Evolutionary conservation across 2,113 vertebrate genomes (phyloP).

Genomic region (Oenanthe melanoleuca): DNA sequence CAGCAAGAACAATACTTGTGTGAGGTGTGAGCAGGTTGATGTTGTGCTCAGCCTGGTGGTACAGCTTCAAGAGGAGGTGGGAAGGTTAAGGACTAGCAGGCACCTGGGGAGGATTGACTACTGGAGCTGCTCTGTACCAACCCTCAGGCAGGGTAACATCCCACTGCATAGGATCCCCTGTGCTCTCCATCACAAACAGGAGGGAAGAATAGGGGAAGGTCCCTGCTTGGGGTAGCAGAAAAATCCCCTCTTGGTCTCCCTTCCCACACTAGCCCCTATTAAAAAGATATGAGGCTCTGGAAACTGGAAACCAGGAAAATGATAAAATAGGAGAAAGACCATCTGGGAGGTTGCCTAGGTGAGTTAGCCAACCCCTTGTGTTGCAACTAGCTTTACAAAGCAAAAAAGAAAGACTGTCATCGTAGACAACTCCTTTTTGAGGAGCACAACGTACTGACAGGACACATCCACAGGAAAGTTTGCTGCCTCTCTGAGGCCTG

Average conservation of each 20-base stretch:
- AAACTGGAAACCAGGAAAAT: neutral
- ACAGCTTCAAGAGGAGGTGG: too few relatives aligned
- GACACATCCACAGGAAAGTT: neutral
- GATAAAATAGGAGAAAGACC: neutral
- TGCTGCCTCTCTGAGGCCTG: neutral
- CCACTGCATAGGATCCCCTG: fast-evolving
- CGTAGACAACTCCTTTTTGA: neutral
- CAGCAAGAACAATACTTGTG: neutral
- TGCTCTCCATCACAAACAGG: neutral
- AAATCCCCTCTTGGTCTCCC: neutral
- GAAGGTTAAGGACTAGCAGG: neutral
- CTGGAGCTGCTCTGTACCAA: neutral
- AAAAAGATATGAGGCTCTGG: neutral
- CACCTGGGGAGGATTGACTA: neutral
- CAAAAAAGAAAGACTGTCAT: neutral
- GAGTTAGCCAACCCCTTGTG: neutral
- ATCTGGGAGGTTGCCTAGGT: neutral
- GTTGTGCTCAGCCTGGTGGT: neutral
- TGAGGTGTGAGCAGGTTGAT: neutral
- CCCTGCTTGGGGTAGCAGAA: neutral
- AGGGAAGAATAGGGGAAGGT: neutral
- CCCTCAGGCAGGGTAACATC: neutral
- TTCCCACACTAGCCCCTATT: neutral
- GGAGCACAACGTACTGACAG: too few relatives aligned
- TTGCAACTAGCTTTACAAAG: neutral